Base-by-base conservation (phyloP, 2,797 vertebrate species). In the Eleutherodactylus coqui region DNA sequence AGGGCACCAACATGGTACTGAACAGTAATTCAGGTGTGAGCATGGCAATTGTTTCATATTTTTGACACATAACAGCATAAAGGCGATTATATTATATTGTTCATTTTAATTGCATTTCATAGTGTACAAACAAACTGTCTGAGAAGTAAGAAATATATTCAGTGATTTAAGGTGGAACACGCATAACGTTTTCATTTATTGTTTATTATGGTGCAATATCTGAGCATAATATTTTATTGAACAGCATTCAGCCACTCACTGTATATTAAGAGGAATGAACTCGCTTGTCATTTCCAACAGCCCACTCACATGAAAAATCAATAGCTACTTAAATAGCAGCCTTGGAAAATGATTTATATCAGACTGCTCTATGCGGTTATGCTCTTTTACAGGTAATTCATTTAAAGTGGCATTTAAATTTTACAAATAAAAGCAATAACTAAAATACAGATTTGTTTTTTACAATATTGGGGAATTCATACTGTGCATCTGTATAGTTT, bases 191-290 rank as follows among this genome's bases (percentile, higher is more conserved):
- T 64, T 81, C 78, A 64, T 76, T 83, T 77, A n/a, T 82, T 82
- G 45, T 76, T 86, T 86, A 72, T 86, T 76, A 49, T 34, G 2
- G 69, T 64, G 53, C 53, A 80, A 27, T 49, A 72, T 45, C 51
- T 34, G 62, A 69, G 24, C 51, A 60, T 70, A 58, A 27, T 62
- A 36, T 75, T 67, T 53, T 76, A 60, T 69, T 86, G 45, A 38
- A 76, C 49, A 78, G 45, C 29, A 47, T 47, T 78, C 60, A 77
- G 17, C 9, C 51, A 69, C 32, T 62, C 72, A 75, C 78, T n/a
- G 69, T 82, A 32, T 62, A 82, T 82, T 75, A 70, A 51, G 55
- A 76, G 45, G 49, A 85, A 78, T 85, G 62, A 62, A 86, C 67
- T 81, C 53, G 16, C 58, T 64, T 83, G 77, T 82, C 81, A 82